Evolutionary conservation across 2,113 vertebrate species (phyloP), one percentile per base, ranked within the genome.

Genomic region (Burhinus oedicnemus): DNA sequence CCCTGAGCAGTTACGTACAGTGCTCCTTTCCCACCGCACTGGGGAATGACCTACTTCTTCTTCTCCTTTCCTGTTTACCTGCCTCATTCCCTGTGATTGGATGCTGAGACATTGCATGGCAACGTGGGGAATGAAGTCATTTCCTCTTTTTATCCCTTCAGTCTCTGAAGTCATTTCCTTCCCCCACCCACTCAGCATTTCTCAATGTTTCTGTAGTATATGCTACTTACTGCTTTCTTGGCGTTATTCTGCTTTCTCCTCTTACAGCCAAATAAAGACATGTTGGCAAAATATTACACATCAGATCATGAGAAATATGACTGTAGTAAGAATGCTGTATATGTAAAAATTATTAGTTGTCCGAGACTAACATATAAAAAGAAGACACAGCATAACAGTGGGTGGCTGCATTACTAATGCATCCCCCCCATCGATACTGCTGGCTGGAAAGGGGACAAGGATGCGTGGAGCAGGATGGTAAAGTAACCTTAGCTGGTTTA

Each of bases 141-240:
- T 97, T 97, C 96, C 96, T 96, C 90, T 95, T 95, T 96, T 94
- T 68, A 88, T 83, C 78, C 66, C 85, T 96, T 96, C 85, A 90
- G 90, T 45, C 79, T 96, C 82, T 96, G 96, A 96, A 93, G 93
- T 97, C 3, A 96, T 95, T 97, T 97, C 96, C 96, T 97, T 96
- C 96, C 96, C 90, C 54, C 85, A 94, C 85, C 93, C 71, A 95
- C 96, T 89, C 84, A 91, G 29, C 2, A 5, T 96, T 96, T 97
- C 96, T 96, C 91, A 96, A 77, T 96, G 58, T 76, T 88, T 77
- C 66, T 93, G 61, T 70, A 83, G 38, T n/a, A 44, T 72, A n/a
- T 51, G 5, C 47, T 79, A 4, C 38, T 79, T 91, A 76, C 52
- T 27, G 16, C 25, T 95, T 83, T 91, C 75, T 77, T 58, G 32